phyloP scores from a whole-genome alignment of 2,888 invertebrate species.

The Bombyx huttoni region DNA sequence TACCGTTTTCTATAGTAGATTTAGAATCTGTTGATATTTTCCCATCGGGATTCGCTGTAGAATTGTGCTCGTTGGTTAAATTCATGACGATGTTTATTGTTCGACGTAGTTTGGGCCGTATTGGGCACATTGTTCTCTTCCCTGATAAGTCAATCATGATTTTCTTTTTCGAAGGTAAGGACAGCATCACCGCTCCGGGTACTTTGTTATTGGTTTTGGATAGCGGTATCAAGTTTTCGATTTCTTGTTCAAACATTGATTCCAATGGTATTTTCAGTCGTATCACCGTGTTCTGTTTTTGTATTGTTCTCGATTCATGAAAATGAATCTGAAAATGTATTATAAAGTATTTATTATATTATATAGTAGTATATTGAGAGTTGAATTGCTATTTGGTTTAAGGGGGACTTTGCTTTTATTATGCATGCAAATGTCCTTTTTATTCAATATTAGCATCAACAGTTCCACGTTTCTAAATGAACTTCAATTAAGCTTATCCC shows the following conservation, averaged over 20 bases:
- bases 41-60: neutral
- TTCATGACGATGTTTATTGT: neutral
- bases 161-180: slow-evolving; percentile 17
- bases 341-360: neutral
- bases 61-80: neutral
- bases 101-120: neutral
- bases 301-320: slow-evolving; percentile 6
- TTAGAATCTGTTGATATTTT: neutral
- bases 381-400: no score
- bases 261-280: slow-evolving; percentile 3
- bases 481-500: no score
- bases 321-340: slow-evolving; percentile 13
- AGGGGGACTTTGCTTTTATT: no score
- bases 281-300: slow-evolving; percentile 1
- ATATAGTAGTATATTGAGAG: no score
- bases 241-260: neutral
- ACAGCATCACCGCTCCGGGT: slow-evolving; percentile 8
- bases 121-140: neutral
- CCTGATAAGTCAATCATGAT: slow-evolving; percentile 15
- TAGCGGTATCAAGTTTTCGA: neutral
- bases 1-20: neutral
- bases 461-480: no score
- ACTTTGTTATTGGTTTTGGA: neutral
- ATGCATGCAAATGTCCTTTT: no score
- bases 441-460: no score